Evolutionary conservation across 1,140 invertebrate species (phyloP).

Genomic region (Microvelia longipes): DNA sequence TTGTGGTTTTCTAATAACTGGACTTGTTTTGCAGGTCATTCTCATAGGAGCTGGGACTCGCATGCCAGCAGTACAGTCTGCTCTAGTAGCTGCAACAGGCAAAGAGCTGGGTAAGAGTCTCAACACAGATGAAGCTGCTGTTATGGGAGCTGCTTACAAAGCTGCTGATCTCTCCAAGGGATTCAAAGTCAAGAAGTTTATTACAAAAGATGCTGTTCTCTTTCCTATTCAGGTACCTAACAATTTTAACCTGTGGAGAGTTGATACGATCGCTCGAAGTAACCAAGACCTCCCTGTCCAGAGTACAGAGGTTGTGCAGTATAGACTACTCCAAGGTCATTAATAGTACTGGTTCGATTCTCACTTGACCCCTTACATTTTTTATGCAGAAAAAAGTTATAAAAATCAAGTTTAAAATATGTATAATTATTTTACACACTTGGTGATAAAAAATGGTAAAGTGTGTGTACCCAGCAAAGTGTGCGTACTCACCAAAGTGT

Average conservation of each 20-base stretch:
- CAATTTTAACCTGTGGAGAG: conserved; percentile 2
- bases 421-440: too few species aligned
- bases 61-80: conserved; percentile 80
- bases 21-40: conserved; percentile 60
- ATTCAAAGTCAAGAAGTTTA: conserved; percentile 89
- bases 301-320: too few species aligned
- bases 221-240: conserved; percentile 74
- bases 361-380: too few species aligned
- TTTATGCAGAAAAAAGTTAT: too few species aligned
- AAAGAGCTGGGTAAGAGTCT: conserved; percentile 85
- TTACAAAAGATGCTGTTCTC: conserved; percentile 89
- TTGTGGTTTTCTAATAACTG: too few species aligned
- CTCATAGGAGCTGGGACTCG: conserved; percentile 87
- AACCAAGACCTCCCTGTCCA: too few species aligned
- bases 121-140: conserved; percentile 95
- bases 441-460: too few species aligned
- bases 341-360: too few species aligned
- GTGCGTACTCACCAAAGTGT: too few species aligned
- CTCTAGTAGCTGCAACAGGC: conserved; percentile 51
- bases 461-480: too few species aligned
- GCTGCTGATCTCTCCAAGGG: conserved; percentile 89
- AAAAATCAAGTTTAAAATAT: too few species aligned
- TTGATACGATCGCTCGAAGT: background rate
- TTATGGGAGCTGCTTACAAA: conserved; percentile 94
- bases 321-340: too few species aligned